phyloP scores from a whole-genome alignment of 2,797 vertebrate species.

The Pangasius krempfi region DNA sequence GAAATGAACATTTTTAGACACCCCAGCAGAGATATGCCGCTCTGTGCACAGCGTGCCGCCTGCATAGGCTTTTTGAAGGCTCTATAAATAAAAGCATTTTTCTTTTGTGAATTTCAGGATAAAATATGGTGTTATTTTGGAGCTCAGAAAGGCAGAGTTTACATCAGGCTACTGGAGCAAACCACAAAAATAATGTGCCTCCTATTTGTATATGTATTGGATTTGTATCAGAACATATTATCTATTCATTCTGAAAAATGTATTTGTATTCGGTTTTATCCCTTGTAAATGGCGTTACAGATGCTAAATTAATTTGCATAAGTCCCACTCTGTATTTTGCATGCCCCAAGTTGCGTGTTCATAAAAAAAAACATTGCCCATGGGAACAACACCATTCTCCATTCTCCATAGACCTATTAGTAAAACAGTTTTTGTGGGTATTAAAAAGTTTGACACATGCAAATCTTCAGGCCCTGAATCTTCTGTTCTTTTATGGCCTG shows the following conservation, averaged over 20 bases:
- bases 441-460: not conserved
- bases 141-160: not conserved
- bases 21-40: not conserved
- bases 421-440: not conserved
- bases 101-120: not conserved
- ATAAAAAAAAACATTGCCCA: not conserved
- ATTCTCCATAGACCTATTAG: not conserved
- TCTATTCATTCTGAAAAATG: not conserved
- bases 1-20: not conserved
- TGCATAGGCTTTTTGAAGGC: not conserved
- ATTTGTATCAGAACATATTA: not conserved
- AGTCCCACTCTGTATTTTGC: not conserved
- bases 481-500: not conserved
- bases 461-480: not conserved
- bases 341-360: not conserved
- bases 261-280: not conserved
- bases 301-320: not conserved
- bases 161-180: not conserved
- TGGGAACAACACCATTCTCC: not conserved
- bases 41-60: not conserved
- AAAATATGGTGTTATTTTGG: not conserved
- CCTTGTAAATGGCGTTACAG: not conserved
- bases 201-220: not conserved
- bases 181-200: not conserved
- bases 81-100: not conserved